These are phyloP conservation scores for Polypterus senegalus DNA, from an alignment of 2,113 vertebrate genomes.

Conservation along the genomic window DNA sequence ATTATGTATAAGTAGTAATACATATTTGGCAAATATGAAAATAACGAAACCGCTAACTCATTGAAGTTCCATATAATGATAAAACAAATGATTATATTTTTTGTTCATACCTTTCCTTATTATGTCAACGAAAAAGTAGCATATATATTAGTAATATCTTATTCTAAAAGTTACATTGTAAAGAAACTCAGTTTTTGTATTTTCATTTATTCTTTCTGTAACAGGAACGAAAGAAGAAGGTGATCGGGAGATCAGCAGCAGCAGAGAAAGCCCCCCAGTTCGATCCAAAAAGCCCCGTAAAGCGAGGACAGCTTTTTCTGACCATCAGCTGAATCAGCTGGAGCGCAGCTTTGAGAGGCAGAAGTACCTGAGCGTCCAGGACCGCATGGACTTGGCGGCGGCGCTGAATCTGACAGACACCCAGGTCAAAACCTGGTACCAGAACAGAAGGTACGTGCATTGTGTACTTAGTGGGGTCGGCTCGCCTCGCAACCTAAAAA, in stretches of 20 bases:
- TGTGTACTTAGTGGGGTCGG: too few relatives aligned
- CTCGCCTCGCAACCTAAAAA: too few relatives aligned
- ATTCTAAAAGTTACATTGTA: too few relatives aligned
- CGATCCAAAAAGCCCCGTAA: slow-evolving; percentile 93
- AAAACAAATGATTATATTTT: too few relatives aligned
- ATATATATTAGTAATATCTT: too few relatives aligned
- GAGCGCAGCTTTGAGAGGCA: slow-evolving; percentile 94
- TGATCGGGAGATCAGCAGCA: slow-evolving; percentile 90
- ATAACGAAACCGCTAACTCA: too few relatives aligned
- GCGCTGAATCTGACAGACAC: slow-evolving; percentile 89
- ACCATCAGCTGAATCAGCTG: slow-evolving; percentile 94
- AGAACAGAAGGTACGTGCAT: slow-evolving; percentile 70
- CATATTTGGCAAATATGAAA: too few relatives aligned
- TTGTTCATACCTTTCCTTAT: too few relatives aligned
- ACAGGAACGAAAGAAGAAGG: slow-evolving; percentile 86
- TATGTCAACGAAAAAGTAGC: background rate
- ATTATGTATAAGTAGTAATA: too few relatives aligned
- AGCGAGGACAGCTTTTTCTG: slow-evolving; percentile 90
- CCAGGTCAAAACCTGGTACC: slow-evolving; percentile 93
- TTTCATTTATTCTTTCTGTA: slow-evolving; percentile 8
- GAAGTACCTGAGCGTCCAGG: slow-evolving; percentile 96
- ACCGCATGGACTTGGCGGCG: slow-evolving; percentile 95
- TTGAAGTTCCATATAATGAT: too few relatives aligned
- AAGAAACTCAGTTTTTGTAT: too few relatives aligned
- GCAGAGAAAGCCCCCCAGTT: slow-evolving; percentile 85